Evolutionary conservation across 2,797 vertebrate species (phyloP).

Genomic region (Macroramphosus scolopax): DNA sequence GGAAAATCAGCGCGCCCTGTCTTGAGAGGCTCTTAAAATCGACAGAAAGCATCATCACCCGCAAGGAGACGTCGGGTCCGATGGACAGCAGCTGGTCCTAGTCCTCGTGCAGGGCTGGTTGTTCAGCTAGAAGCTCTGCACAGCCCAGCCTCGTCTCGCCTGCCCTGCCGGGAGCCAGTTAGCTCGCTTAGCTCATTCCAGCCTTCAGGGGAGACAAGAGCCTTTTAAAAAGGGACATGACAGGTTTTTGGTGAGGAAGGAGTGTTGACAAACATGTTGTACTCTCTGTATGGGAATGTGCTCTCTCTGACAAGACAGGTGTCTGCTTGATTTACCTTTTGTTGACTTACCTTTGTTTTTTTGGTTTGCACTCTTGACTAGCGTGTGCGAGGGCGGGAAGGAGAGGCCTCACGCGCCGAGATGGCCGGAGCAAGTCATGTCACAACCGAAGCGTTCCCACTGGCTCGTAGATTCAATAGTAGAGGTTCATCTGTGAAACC

Average conservation of each 20-base stretch:
- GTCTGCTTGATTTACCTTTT: constrained; percentile 58
- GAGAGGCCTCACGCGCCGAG: constrained; percentile 44
- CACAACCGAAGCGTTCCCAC: constrained; percentile 44
- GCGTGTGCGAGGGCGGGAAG: constrained; percentile 45
- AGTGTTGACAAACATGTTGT: constrained; percentile 53
- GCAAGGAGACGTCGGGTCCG: constrained; percentile 57
- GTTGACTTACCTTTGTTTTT: constrained; percentile 50
- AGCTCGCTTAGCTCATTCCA: constrained; percentile 73
- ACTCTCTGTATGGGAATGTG: constrained; percentile 50
- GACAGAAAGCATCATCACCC: constrained; percentile 80
- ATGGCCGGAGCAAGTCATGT: constrained; percentile 44
- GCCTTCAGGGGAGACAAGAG: constrained; percentile 68
- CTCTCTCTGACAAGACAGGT: constrained; percentile 57
- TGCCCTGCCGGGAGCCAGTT: constrained; percentile 57
- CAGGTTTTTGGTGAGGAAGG: constrained; percentile 47
- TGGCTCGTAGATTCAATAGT: constrained; percentile 57
- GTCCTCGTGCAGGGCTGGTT: constrained; percentile 53
- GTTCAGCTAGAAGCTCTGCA: constrained; percentile 38
- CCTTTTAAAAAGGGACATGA: constrained; percentile 54
- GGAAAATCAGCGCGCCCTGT: constrained; percentile 82
- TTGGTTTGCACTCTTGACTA: constrained; percentile 63
- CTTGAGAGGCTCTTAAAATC: constrained; percentile 82
- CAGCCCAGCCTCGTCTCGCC: constrained; percentile 47
- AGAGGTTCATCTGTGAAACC: constrained; percentile 65
- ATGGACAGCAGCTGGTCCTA: constrained; percentile 77